Evolutionary conservation across 2,113 vertebrate genomes (phyloP), one percentile per base, ranked within the genome.

Genomic region (Australoheros scitulus): DNA sequence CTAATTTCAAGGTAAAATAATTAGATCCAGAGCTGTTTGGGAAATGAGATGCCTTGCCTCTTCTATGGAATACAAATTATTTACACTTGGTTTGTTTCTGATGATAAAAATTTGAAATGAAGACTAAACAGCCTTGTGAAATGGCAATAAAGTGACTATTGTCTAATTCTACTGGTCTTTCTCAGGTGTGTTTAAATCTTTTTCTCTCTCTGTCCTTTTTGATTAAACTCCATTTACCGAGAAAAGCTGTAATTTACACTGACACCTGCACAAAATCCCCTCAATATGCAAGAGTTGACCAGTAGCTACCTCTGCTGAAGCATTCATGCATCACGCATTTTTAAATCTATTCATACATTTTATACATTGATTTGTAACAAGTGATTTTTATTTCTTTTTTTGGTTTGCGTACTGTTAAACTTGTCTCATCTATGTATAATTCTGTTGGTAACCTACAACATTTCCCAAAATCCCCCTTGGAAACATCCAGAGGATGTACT

Each of bases 31-130:
- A 80, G 86, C 90, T 92, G 89, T 92, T 94, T 94, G 91, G 86
- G 77, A 93, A 93, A 91, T 90, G 90, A 91, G 90, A 84, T 77
- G 83, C 87, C 77, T 87, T 82, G 61, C 81, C 81, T 88, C 82
- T 61, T 80, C 83, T 77, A 89, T 91, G 85, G 92, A 93, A 93
- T 87, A 89, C 87, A 92, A 89, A 94, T 94, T 92, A 93, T 94
- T 93, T 93, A 93, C 93, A 93, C 93, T 93, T 93, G 91, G 90
- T 92, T 93, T 92, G 92, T 93, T 94, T 92, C 91, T 93, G 84
- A 90, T 95, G 92, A 94, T 94, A 76, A 87, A 72, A 93, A 92
- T 91, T 90, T 76, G 74, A 91, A 93, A 93, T 84, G 79, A 88
- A 86, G 86, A 75, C 59, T 80, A 82, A 59, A 64, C 91, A 86